Percentiles rank a stretch among this genome's conserved stretches.
These are phyloP conservation scores for Philhelius pedissequus DNA, from an alignment of 2,888 invertebrate genomes.

Conservation along the genomic window DNA sequence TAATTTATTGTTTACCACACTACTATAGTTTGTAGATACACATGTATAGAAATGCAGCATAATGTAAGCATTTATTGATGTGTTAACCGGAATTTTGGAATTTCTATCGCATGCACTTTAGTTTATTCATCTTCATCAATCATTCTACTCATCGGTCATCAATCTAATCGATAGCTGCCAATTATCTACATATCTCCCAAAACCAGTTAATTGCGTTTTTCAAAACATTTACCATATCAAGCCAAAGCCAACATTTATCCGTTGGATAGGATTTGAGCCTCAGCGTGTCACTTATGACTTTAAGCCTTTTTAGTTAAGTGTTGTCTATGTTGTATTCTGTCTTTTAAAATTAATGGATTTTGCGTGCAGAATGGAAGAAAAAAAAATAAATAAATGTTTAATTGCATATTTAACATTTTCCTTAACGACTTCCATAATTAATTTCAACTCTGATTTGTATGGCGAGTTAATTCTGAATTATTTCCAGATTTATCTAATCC, in stretches of 20 bases:
- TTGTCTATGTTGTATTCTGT: not conserved
- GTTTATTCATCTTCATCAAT: conserved; percentile 34
- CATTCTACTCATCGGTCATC: conserved; percentile 47
- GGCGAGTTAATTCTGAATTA: not conserved
- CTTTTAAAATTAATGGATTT: conserved; percentile 9
- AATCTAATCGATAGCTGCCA: conserved; percentile 28
- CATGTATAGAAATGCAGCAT: not conserved
- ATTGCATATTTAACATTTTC: conserved; percentile 15
- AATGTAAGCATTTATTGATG: conserved; percentile 6
- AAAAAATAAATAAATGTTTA: not conserved
- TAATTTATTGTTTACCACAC: not conserved
- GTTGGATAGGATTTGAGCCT: not conserved
- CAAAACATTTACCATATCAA: not conserved
- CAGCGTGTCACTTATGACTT: not conserved
- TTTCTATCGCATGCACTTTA: conserved; percentile 39
- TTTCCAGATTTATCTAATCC: conserved; percentile 12
- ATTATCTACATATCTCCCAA: conserved; percentile 6
- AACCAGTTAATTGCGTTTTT: conserved; percentile 18
- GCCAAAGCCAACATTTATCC: not conserved
- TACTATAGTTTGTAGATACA: too few relatives aligned
- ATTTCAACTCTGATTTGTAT: not conserved
- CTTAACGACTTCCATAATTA: not conserved
- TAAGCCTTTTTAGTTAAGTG: conserved; percentile 20
- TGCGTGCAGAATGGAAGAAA: too few relatives aligned
- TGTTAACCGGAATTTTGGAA: conserved; percentile 58